Evolutionary conservation across 2,888 invertebrate genomes (phyloP), one percentile per base, ranked within the genome.

Genomic region (Nasonia oneida): DNA sequence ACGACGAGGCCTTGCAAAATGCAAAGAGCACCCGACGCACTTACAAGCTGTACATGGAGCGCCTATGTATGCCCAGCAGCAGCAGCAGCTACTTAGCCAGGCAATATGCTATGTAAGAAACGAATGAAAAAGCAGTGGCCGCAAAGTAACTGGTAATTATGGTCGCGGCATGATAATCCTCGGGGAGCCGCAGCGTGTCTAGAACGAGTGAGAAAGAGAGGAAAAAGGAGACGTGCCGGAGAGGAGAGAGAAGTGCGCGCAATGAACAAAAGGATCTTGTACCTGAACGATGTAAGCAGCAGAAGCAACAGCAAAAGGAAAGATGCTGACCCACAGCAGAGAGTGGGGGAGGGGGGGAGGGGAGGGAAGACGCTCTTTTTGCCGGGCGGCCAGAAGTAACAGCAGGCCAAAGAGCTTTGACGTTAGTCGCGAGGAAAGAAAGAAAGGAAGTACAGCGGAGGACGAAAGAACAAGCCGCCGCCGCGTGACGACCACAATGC

Each of bases 191-290:
- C 39, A 37, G 64, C 23, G 37, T 23, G 50, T 29, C 67, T 57
- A 61, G 50, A 33, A 76, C 75, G 70, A 83, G 67, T 1, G 47
- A 47, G n/a, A 64, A 50, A 64, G 42, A n/a, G 29, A 33, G 12
- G 37, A 47, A 64, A 29, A 86, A 61, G 81, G 83, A 78, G 76
- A 73, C 86, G 70, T 47, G 53, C 53, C 15, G 18, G 37, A 87
- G 88, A 87, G 88, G 88, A 87, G 86, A 88, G 23, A 33, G 47
- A 37, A 33, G 89, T 87, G 87, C 88, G 37, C 23, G 39, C 81
- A n/a, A 47, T 57, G 50, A 75, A 84, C 75, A 81, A 81, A 76
- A 81, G 81, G 84, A 74, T 81, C 76, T 64, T 33, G 79, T 79
- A 73, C 53, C 70, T 77, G 61, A 61, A 18, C 61, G 23, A 61